Evolutionary conservation across 2,888 invertebrate species (phyloP).

Genomic region (Eumerus sabulonum): DNA sequence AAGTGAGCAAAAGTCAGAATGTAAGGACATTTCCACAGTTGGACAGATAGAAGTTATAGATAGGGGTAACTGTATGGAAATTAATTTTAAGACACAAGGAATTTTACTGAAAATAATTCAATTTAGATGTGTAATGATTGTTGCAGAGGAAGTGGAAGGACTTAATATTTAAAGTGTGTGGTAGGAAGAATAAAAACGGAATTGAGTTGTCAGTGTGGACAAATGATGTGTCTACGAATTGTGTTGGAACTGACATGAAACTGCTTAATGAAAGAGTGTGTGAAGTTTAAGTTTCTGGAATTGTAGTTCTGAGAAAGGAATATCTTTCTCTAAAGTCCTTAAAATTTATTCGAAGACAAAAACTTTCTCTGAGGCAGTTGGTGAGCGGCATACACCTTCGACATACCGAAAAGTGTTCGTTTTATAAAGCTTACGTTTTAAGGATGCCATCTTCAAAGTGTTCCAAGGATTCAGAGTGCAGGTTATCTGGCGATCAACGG

Average conservation of each 20-base stretch:
- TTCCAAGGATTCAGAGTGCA: no score
- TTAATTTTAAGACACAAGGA: constrained; percentile 51
- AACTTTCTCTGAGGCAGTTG: no score
- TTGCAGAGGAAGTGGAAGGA: background rate
- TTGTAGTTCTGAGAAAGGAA: no score
- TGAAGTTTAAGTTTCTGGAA: no score
- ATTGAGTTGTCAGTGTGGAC: constrained; percentile 35
- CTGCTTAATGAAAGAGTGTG: constrained; percentile 49
- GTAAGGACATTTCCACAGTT: constrained; percentile 39
- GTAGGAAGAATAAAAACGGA: background rate
- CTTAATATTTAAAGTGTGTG: no score
- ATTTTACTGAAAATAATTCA: constrained; percentile 65
- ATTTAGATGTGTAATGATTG: constrained; percentile 58
- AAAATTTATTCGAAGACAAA: no score
- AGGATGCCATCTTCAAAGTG: no score
- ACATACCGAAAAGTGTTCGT: no score
- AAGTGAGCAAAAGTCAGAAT: constrained; percentile 20
- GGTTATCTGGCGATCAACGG: no score
- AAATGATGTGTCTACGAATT: constrained; percentile 43
- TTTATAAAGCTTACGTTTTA: no score
- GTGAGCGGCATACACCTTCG: no score
- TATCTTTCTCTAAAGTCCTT: no score
- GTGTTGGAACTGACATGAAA: constrained; percentile 33
- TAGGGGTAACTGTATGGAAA: constrained; percentile 40
- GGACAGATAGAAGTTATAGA: constrained; percentile 10